Conservation (phyloP, 2,113 vertebrate genomes). For the Phalacrocorax pelagicus region DNA sequence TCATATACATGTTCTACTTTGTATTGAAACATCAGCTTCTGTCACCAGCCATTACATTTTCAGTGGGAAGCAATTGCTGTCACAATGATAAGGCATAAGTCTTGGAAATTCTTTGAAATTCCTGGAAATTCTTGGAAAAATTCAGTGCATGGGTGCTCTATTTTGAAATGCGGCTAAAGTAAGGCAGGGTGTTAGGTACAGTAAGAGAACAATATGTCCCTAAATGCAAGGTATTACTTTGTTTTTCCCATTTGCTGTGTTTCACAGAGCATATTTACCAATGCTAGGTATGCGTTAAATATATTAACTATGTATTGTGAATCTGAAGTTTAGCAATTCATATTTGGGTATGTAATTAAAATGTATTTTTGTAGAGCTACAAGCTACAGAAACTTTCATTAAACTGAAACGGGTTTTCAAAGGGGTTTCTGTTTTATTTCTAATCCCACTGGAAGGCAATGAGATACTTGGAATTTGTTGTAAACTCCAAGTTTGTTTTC, state of each 20-base stretch:
- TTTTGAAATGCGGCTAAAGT: neutral
- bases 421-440: neutral
- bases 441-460: neutral
- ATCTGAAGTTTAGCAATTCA: neutral
- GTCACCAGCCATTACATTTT: neutral
- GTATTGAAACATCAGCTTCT: neutral
- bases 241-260: neutral
- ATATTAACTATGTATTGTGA: neutral
- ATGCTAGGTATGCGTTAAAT: neutral
- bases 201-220: neutral
- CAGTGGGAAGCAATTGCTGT: neutral
- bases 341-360: neutral
- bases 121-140: neutral
- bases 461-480: neutral
- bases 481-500: neutral
- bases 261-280: neutral
- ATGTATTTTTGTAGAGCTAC: neutral
- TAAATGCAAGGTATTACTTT: neutral
- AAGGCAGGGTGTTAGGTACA: neutral
- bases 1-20: neutral
- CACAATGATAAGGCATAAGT: neutral
- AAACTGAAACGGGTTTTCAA: neutral
- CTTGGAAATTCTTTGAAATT: neutral
- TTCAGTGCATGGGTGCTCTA: neutral
- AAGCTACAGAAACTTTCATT: neutral